Conservation (phyloP, 2,888 invertebrate species). For the Harmothoe impar region DNA sequence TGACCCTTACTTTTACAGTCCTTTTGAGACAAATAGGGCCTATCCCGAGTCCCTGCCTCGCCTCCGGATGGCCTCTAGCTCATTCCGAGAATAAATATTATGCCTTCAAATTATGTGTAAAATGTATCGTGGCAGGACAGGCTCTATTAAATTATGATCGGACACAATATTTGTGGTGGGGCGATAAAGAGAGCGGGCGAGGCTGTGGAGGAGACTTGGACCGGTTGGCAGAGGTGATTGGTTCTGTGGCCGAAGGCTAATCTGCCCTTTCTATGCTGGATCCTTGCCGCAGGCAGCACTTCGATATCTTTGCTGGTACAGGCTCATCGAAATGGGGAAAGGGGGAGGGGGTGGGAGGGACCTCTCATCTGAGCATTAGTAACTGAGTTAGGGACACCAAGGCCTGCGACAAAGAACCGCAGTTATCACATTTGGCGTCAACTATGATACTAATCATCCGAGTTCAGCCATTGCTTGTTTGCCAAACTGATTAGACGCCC, state of each 20-base stretch:
- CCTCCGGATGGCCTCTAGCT: conserved; percentile 37
- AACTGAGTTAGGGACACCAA: conserved; percentile 53
- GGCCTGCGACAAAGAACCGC: conserved; percentile 50
- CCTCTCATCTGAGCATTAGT: conserved; percentile 51
- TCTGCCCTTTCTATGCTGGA: not conserved
- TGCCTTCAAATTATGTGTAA: conserved; percentile 65
- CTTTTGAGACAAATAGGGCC: not conserved
- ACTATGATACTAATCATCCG: conserved; percentile 60
- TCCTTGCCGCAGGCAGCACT: not conserved
- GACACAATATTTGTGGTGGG: not conserved
- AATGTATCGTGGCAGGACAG: conserved; percentile 63
- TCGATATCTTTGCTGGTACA: conserved; percentile 35
- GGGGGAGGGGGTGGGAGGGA: not conserved
- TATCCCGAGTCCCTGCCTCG: not conserved
- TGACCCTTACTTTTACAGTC: not conserved
- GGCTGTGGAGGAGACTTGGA: not conserved
- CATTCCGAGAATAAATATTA: conserved; percentile 63
- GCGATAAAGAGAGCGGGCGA: not conserved
- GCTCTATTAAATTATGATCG: conserved; percentile 61
- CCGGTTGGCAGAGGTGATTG: conserved; percentile 22
- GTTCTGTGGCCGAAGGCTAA: conserved; percentile 40
- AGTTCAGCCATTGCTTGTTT: conserved; percentile 22
- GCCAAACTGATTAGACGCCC: conserved; percentile 27
- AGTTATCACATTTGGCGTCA: conserved; percentile 55
- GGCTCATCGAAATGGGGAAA: not conserved